A percentile compares a stretch with the other conserved stretches of the same genome.
These are phyloP conservation scores for Pteromalus puparum DNA, from an alignment of 1,140 invertebrate genomes.

Conservation along the genomic window DNA sequence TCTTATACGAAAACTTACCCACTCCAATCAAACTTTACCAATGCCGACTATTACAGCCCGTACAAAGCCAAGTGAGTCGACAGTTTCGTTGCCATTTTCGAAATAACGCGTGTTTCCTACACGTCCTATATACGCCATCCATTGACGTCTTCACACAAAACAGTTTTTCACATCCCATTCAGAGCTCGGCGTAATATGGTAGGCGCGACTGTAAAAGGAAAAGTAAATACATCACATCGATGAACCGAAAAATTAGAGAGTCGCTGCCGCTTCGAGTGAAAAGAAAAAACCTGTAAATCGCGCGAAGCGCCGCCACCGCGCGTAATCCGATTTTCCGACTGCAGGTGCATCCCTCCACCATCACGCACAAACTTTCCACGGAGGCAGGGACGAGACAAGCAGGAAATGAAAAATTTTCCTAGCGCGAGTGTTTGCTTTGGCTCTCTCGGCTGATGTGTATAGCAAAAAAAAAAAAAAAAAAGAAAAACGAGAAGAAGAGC, in stretches of 20 bases:
- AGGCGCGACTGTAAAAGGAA: slow-evolving; percentile 5
- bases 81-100: too few relatives aligned
- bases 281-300: slow-evolving; percentile 2
- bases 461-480: background rate
- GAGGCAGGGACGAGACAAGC: slow-evolving; percentile 12
- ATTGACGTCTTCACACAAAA: slow-evolving; percentile 26
- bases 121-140: too few relatives aligned
- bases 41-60: too few relatives aligned
- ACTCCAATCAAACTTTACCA: too few relatives aligned
- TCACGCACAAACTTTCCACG: background rate
- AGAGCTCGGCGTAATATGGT: background rate
- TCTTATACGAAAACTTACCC: too few relatives aligned
- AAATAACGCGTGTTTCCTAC: slow-evolving; percentile 26
- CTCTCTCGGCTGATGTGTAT: background rate
- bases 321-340: slow-evolving; percentile 40
- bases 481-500: background rate
- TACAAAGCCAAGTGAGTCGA: too few relatives aligned
- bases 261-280: background rate
- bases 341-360: slow-evolving; percentile 22
- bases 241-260: background rate
- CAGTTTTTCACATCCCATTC: background rate
- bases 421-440: slow-evolving; percentile 6
- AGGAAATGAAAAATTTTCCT: slow-evolving; percentile 48
- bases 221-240: slow-evolving; percentile 28
- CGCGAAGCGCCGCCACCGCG: background rate